A percentile compares a stretch with the other conserved stretches of the same genome.
Conservation (phyloP, 2,888 invertebrate genomes). For the Lithosia quadra region DNA sequence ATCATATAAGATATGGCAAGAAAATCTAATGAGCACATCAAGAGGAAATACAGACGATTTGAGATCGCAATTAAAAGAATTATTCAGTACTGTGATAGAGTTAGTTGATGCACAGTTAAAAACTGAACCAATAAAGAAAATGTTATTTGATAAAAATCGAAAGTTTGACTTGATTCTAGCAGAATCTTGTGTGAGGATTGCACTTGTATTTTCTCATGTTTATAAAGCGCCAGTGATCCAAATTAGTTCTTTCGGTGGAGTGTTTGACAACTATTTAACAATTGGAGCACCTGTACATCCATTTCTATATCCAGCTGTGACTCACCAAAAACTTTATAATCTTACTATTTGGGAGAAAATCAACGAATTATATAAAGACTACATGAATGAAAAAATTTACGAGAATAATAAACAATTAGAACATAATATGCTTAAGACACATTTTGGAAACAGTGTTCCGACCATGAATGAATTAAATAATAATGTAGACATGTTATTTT, state of each 20-base stretch:
- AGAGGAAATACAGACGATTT: constrained; percentile 35
- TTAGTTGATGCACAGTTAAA: constrained; percentile 38
- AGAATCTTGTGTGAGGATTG: constrained; percentile 50
- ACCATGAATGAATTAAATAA: constrained; percentile 43
- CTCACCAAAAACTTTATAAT: constrained; percentile 47
- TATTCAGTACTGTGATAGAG: constrained; percentile 6
- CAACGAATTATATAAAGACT: constrained; percentile 43
- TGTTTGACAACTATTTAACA: constrained; percentile 37
- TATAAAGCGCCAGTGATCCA: constrained; percentile 56
- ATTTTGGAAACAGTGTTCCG: constrained; percentile 50
- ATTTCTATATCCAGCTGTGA: constrained; percentile 51
- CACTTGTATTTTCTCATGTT: constrained; percentile 47
- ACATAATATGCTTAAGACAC: constrained; percentile 35
- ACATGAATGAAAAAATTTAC: constrained; percentile 11
- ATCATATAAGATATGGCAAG: constrained; percentile 51
- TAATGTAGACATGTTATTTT: constrained; percentile 57
- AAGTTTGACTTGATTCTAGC: constrained; percentile 51
- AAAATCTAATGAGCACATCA: constrained; percentile 24
- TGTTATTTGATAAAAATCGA: constrained; percentile 36
- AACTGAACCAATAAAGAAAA: constrained; percentile 35
- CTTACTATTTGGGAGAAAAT: constrained; percentile 58
- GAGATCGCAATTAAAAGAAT: constrained; percentile 20
- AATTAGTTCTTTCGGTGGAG: constrained; percentile 58
- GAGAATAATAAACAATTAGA: not conserved
- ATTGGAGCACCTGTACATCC: constrained; percentile 60